Conservation (phyloP, 1,140 invertebrate genomes). For the Brachystomella parvula region DNA sequence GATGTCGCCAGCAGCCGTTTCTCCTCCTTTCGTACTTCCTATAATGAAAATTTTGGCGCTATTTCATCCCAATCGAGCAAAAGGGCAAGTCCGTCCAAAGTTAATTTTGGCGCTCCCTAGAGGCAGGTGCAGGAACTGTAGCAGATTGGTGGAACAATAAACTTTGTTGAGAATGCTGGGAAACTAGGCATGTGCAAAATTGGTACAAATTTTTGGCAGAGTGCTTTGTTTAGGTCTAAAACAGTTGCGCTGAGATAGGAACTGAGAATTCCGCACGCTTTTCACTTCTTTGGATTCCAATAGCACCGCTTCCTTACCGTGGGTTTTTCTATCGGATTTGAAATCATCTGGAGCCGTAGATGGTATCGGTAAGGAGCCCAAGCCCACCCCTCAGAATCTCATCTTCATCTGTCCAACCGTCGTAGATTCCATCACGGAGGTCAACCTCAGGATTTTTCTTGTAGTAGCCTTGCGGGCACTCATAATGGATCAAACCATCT, state of each 20-base stretch:
- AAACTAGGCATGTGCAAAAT: neutral
- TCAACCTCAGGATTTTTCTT: constrained; percentile 46
- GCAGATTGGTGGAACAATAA: no score
- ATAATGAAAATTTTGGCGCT: no score
- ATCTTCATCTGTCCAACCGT: constrained; percentile 48
- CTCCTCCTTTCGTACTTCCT: no score
- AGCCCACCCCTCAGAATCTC: constrained; percentile 64
- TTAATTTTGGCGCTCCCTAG: no score
- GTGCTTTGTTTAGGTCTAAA: neutral
- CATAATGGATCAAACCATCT: constrained; percentile 37
- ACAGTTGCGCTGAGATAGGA: neutral
- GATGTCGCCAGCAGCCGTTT: no score
- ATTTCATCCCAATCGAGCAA: no score
- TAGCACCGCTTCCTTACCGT: constrained; percentile 18
- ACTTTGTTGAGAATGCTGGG: no score
- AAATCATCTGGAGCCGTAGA: constrained; percentile 71
- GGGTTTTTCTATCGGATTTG: constrained; percentile 41
- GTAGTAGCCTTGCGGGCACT: constrained; percentile 37
- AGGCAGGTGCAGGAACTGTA: no score
- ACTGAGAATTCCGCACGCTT: neutral
- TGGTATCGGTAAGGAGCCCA: constrained; percentile 87
- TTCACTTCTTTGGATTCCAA: neutral
- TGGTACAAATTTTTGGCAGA: neutral
- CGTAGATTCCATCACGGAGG: constrained; percentile 55
- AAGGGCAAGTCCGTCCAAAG: no score